Base-by-base conservation (phyloP, 2,888 invertebrate species). In the Drosophila algonquin region DNA sequence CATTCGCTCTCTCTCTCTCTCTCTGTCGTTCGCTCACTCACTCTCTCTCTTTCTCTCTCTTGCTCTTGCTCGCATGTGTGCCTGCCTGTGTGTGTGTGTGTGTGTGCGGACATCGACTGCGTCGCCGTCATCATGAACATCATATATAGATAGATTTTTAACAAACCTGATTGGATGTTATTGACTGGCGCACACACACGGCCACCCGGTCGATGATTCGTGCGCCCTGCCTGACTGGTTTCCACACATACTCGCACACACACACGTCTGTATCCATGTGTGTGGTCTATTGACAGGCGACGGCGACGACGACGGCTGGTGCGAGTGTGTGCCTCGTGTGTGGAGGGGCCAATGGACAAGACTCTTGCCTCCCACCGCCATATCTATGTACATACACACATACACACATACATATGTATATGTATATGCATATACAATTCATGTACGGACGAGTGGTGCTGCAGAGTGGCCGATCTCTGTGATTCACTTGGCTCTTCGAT, bases 81-180 rank as follows among this genome's bases (percentile, higher is more conserved):
- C 40, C 40, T n/a, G 14, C 1, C 14, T 40, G 14, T 14, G 60
- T 58, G 47, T 70, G 69, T 76, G n/a, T n/a, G 70, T 64, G 58
- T 78, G 73, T 79, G 80, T 89, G 80, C 80, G 89, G 89, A 87
- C 84, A 84, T 87, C 85, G 89, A 80, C 86, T 88, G 83, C 89
- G 88, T 83, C 89, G 89, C 84, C 87, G 89, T 87, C 89, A 87
- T 89, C 89, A 80, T 87, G 89, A 85, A 89, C 85, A 89, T 85
- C 85, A 85, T 89, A 85, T 89, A 87, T 87, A 87, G 86, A 91
- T 91, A 91, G 91, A 91, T 91, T 91, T 91, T 91, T 91, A 91
- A 91, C 91, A 91, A 91, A 91, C 91, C 91, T 91, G 91, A 91
- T 91, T 91, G 91, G 91, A 91, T 91, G 91, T 91, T 91, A 91